Evolutionary conservation across 2,797 vertebrate genomes (phyloP).

Genomic region (Limnodromus scolopaceus): DNA sequence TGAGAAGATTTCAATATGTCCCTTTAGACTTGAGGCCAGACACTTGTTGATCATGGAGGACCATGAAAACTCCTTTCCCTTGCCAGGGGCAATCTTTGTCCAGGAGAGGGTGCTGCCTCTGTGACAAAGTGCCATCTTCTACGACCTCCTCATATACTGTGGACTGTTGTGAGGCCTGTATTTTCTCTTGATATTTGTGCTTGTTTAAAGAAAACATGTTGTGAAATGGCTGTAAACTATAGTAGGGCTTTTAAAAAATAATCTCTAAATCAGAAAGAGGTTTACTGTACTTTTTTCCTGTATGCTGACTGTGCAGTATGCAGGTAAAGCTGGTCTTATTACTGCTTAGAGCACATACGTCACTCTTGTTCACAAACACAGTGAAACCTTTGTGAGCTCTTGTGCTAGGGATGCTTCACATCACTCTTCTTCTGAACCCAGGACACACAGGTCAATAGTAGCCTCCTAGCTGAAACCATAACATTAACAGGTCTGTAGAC

Average conservation of each 20-base stretch:
- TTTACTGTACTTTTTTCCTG: neutral
- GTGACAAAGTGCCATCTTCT: neutral
- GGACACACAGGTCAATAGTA: neutral
- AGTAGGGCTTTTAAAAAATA: neutral
- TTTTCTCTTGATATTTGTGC: neutral
- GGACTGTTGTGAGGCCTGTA: rapidly evolving
- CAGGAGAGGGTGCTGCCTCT: neutral
- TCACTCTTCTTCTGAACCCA: neutral
- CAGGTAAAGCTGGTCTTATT: neutral
- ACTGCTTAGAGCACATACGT: neutral
- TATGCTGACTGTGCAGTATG: neutral
- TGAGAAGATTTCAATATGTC: neutral
- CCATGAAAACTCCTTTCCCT: neutral
- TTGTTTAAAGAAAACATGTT: neutral
- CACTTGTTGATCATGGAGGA: neutral
- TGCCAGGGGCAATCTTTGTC: neutral
- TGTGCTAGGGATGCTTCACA: neutral
- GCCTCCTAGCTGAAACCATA: neutral
- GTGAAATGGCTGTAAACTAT: neutral
- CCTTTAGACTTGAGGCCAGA: neutral
- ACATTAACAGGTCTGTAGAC: rapidly evolving
- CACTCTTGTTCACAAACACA: neutral
- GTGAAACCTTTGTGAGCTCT: neutral
- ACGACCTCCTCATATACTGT: neutral
- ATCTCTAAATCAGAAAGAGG: neutral